These are phyloP conservation scores for Psittacula echo DNA, from an alignment of 2,797 vertebrate genomes.

Conservation along the genomic window DNA sequence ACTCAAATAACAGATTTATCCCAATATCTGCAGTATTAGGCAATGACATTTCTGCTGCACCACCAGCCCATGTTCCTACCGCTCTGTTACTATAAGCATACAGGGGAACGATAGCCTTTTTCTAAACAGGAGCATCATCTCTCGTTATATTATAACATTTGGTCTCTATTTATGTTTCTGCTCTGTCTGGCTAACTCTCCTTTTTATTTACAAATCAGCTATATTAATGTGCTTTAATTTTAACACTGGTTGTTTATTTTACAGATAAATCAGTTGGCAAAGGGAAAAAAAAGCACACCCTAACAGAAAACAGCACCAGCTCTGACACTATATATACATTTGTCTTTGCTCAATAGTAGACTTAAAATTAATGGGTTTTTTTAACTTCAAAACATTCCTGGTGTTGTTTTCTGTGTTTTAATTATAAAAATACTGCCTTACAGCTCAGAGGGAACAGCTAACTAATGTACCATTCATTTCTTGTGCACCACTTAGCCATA, in stretches of 20 bases:
- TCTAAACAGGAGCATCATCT: background rate
- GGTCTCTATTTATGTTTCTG: conserved; percentile 51
- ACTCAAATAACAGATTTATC: background rate
- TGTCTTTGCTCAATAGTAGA: background rate
- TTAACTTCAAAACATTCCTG: background rate
- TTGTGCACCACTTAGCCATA: background rate
- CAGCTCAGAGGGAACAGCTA: background rate
- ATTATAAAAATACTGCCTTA: background rate
- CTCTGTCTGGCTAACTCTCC: conserved; percentile 43
- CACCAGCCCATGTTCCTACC: background rate
- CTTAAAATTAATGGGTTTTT: background rate
- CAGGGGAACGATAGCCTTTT: background rate
- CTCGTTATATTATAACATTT: conserved; percentile 44
- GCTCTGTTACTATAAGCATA: background rate
- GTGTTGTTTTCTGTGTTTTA: background rate
- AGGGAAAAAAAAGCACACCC: background rate
- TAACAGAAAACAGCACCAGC: background rate
- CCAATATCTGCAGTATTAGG: background rate
- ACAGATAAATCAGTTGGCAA: conserved; percentile 28
- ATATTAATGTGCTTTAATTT: conserved; percentile 43
- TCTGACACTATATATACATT: background rate
- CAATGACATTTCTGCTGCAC: background rate
- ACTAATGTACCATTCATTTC: background rate
- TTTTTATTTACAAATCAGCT: conserved; percentile 56
- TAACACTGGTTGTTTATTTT: conserved; percentile 33